Percentiles rank a stretch among this genome's conserved stretches.
Evolutionary conservation across 1,140 invertebrate genomes (phyloP).

Genomic region (Leptinotarsa undecemlineata): DNA sequence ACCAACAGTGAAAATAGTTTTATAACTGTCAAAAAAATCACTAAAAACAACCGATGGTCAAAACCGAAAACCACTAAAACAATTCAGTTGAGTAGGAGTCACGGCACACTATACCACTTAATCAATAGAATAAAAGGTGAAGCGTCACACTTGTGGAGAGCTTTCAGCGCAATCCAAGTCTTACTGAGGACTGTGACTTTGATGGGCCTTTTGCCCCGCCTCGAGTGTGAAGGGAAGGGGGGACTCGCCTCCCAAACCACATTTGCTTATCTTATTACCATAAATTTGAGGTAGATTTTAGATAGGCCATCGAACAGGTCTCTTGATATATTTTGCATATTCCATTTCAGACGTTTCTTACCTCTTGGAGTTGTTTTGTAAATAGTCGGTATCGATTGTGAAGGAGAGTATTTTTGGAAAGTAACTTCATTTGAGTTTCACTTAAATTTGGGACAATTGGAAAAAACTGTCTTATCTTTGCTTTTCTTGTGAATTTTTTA

Average conservation of each 20-base stretch:
- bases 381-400: not conserved
- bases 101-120: not conserved
- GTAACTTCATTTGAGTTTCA: too few relatives aligned
- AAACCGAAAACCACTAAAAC: too few relatives aligned
- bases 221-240: slow-evolving; percentile 29
- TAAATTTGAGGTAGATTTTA: slow-evolving; percentile 49
- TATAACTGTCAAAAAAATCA: too few relatives aligned
- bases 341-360: slow-evolving; percentile 33
- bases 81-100: not conserved
- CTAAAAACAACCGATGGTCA: too few relatives aligned
- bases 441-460: too few relatives aligned
- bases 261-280: slow-evolving; percentile 49
- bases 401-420: not conserved
- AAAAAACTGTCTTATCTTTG: too few relatives aligned
- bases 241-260: slow-evolving; percentile 37
- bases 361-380: not conserved
- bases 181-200: slow-evolving; percentile 28
- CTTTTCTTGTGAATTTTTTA: too few relatives aligned
- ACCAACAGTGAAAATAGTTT: too few relatives aligned
- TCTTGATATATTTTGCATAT: slow-evolving; percentile 43
- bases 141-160: slow-evolving; percentile 6
- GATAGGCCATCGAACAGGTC: not conserved
- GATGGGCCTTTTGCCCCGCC: slow-evolving; percentile 37
- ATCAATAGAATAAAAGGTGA: not conserved
- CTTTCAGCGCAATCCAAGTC: slow-evolving; percentile 22